Evolutionary conservation across 1,140 invertebrate genomes (phyloP).

Genomic region (Drosophila equinoxialis): DNA sequence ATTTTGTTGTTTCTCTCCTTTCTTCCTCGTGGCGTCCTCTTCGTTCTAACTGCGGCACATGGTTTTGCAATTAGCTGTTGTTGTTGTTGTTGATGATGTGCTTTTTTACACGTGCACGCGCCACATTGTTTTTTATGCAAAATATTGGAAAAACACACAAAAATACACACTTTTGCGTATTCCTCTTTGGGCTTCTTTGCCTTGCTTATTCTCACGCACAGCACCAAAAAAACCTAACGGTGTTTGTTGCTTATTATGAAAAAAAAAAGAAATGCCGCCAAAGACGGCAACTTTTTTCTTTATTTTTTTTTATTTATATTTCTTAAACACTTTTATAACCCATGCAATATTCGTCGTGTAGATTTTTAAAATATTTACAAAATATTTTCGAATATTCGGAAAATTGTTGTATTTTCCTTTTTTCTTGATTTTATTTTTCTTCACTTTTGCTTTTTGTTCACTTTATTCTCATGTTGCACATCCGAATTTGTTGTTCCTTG

Average conservation of each 20-base stretch:
- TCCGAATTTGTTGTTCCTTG: background rate
- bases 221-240: slow-evolving; percentile 17
- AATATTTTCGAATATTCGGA: background rate
- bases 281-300: slow-evolving; percentile 28
- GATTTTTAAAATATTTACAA: background rate
- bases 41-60: slow-evolving; percentile 50
- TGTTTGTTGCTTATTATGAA: background rate
- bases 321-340: background rate
- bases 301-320: slow-evolving; percentile 7
- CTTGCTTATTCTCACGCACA: slow-evolving; percentile 12
- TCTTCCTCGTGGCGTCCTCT: background rate
- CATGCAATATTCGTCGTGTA: background rate
- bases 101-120: slow-evolving; percentile 66
- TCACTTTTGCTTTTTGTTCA: slow-evolving; percentile 10
- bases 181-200: background rate
- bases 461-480: background rate
- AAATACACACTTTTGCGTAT: slow-evolving; percentile 28
- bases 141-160: slow-evolving; percentile 17
- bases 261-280: slow-evolving; percentile 15
- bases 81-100: slow-evolving; percentile 35
- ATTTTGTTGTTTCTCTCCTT: slow-evolving; percentile 31
- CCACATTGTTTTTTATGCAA: slow-evolving; percentile 47
- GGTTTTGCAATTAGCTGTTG: slow-evolving; percentile 54
- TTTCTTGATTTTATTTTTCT: background rate
- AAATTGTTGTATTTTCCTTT: background rate